Percentiles rank a stretch among this genome's conserved stretches.
These are phyloP conservation scores for Phacellophora camtschatica DNA, from an alignment of 30 jellyfish, hydroid and myxozoan genomes.

Conservation along the genomic window DNA sequence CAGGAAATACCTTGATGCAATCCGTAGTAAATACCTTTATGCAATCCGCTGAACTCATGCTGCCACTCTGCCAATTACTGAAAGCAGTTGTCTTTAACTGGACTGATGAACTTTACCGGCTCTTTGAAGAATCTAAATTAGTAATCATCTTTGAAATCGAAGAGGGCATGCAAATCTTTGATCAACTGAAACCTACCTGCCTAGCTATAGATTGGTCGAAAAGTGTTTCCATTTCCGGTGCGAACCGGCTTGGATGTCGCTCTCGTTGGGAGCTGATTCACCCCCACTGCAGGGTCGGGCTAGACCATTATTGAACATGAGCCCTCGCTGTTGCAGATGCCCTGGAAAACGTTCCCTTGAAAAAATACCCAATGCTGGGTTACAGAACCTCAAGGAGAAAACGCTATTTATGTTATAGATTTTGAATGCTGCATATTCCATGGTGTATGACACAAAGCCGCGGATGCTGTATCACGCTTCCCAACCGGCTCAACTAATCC, in stretches of 20 bases:
- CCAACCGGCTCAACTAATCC: neutral
- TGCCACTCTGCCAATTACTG: constrained; percentile 52
- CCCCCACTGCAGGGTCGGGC: neutral
- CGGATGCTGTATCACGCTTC: neutral
- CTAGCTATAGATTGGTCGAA: constrained; percentile 17
- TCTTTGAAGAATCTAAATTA: neutral
- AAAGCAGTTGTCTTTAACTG: neutral
- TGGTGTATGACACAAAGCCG: neutral
- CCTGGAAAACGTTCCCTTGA: neutral
- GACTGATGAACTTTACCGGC: neutral
- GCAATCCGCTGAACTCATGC: neutral
- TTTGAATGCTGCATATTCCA: too few species aligned
- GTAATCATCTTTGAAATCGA: neutral
- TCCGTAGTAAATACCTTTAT: neutral
- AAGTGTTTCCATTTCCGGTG: neutral
- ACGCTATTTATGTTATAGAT: too few species aligned
- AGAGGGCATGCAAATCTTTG: neutral
- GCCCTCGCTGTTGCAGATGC: neutral
- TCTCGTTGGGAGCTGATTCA: neutral
- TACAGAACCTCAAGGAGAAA: neutral
- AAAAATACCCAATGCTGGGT: neutral
- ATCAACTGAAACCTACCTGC: neutral
- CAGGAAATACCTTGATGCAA: neutral
- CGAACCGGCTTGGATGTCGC: neutral
- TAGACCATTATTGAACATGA: neutral